A percentile compares a stretch with the other conserved stretches of the same genome.
Conservation (phyloP, 2,888 invertebrate genomes). For the Eretmocerus hayati region DNA sequence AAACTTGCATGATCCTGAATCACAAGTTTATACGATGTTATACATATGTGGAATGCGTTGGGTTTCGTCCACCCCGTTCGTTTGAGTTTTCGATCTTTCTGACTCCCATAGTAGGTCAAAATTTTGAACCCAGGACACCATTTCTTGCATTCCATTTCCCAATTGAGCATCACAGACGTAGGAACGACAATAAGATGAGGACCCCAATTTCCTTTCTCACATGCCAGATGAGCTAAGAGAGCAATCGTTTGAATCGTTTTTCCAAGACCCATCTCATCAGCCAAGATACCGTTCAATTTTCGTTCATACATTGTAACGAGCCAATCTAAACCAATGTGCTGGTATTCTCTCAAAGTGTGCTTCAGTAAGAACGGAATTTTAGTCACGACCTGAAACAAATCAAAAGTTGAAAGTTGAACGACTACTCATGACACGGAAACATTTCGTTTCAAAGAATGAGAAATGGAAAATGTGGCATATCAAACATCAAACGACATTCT, state of each 20-base stretch:
- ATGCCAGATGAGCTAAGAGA: constrained; percentile 86
- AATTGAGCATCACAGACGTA: constrained; percentile 98
- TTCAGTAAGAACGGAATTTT: constrained; percentile 89
- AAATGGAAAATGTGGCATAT: too few species aligned
- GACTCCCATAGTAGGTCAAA: constrained; percentile 94
- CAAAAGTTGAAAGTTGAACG: neutral
- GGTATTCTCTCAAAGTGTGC: constrained; percentile 87
- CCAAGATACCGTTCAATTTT: constrained; percentile 90
- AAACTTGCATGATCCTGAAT: constrained; percentile 98
- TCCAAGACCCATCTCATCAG: constrained; percentile 95
- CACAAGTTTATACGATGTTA: constrained; percentile 95
- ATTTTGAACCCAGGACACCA: constrained; percentile 99
- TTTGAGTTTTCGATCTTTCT: constrained; percentile 89
- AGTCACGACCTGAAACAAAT: constrained; percentile 85
- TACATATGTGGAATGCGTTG: constrained; percentile 97
- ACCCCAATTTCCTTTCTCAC: constrained; percentile 90
- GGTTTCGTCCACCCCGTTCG: constrained; percentile 96
- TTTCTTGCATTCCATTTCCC: constrained; percentile 99
- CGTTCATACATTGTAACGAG: constrained; percentile 92
- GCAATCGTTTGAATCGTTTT: constrained; percentile 98
- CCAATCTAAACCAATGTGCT: constrained; percentile 97
- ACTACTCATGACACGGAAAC: neutral
- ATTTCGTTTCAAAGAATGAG: too few species aligned
- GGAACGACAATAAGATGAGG: constrained; percentile 98
- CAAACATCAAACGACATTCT: neutral